phyloP scores from a whole-genome alignment of 1,140 invertebrate species.

The Pseudoatta argentina region DNA sequence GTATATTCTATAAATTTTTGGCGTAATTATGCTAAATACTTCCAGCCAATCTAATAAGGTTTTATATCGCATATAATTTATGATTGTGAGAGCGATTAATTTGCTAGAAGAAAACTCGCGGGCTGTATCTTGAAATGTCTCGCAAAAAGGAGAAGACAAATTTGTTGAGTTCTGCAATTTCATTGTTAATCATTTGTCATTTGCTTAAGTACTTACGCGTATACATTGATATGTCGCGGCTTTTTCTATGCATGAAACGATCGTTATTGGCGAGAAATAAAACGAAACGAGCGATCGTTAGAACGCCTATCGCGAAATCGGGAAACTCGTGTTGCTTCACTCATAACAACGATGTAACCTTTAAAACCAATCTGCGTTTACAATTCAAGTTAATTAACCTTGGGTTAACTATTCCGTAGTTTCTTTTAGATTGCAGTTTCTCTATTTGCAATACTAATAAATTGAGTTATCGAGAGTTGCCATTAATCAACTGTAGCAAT shows the following conservation, averaged over 20 bases:
- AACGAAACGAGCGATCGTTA: background rate
- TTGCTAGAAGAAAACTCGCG: background rate
- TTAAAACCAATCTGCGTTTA: background rate
- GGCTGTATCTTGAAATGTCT: background rate
- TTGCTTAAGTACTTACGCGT: background rate
- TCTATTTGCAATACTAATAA: background rate
- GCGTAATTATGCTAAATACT: background rate
- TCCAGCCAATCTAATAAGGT: background rate
- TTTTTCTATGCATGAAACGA: background rate
- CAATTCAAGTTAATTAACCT: slow-evolving; percentile 38
- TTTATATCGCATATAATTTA: slow-evolving; percentile 15
- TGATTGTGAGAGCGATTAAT: slow-evolving; percentile 28
- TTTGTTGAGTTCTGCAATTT: slow-evolving; percentile 2
- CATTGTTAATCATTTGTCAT: slow-evolving; percentile 26
- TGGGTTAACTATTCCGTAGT: background rate
- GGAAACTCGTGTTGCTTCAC: background rate
- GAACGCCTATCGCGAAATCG: background rate
- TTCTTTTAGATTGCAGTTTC: background rate
- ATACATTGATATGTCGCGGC: background rate
- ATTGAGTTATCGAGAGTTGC: slow-evolving; percentile 36
- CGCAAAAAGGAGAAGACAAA: slow-evolving; percentile 10
- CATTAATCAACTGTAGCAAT: slow-evolving; percentile 22
- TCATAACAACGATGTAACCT: background rate
- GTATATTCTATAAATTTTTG: background rate
- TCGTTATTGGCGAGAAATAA: slow-evolving; percentile 17